phyloP scores from a whole-genome alignment of 2,113 vertebrate genomes.

The Cyprinus carpio region DNA sequence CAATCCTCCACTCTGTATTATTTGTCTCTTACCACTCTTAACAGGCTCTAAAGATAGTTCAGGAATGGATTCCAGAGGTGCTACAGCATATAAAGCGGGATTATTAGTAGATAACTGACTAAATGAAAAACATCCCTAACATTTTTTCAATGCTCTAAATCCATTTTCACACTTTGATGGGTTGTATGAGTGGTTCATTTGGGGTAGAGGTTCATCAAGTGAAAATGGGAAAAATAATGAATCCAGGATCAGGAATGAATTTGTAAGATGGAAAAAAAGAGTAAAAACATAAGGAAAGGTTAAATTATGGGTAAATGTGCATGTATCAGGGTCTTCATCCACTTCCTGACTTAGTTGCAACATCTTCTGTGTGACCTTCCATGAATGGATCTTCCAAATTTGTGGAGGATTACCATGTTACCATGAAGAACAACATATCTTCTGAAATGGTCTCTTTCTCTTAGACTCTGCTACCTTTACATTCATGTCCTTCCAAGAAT shows the following conservation, averaged over 20 bases:
- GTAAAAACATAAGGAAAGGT: not conserved
- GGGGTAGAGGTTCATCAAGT: not conserved
- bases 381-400: not conserved
- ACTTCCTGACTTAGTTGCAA: not conserved
- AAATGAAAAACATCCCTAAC: not conserved
- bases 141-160: not conserved
- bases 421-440: not conserved
- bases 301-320: not conserved
- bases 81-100: no score
- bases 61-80: no score
- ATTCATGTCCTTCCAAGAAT: not conserved
- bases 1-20: no score
- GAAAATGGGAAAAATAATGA: not conserved
- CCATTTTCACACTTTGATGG: not conserved
- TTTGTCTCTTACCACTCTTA: no score
- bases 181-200: not conserved
- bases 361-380: not conserved
- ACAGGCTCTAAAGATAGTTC: no score
- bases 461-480: not conserved
- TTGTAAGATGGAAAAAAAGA: not conserved
- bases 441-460: not conserved
- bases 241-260: not conserved
- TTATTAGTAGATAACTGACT: not conserved
- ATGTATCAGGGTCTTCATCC: not conserved
- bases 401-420: not conserved